Percentiles rank a stretch among this genome's conserved stretches.
Conservation (phyloP, 2,888 invertebrate species). For the Drosophila yooni region DNA sequence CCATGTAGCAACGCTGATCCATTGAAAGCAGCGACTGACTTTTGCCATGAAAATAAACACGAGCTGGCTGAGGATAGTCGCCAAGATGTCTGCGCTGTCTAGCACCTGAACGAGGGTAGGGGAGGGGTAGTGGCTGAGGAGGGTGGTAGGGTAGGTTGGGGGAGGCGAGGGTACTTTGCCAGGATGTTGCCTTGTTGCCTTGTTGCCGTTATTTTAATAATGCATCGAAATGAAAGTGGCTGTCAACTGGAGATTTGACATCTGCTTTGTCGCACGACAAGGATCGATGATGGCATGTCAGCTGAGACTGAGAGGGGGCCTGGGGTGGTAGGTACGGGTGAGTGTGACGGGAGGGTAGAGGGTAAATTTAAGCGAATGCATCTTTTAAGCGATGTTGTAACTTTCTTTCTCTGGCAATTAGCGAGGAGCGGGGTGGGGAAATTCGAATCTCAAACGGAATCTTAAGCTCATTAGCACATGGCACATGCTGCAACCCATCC, state of each 20-base stretch:
- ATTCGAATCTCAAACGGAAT: slow-evolving; percentile 15
- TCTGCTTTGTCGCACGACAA: slow-evolving; percentile 78
- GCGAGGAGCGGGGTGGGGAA: slow-evolving; percentile 7
- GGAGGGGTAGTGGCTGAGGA: too few species aligned
- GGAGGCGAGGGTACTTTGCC: slow-evolving; percentile 49
- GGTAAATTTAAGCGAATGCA: not conserved
- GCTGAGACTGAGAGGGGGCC: slow-evolving; percentile 17
- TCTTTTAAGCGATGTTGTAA: not conserved
- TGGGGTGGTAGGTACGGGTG: not conserved
- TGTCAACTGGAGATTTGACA: slow-evolving; percentile 80
- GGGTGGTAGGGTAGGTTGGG: not conserved
- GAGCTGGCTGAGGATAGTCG: slow-evolving; percentile 66
- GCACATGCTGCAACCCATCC: slow-evolving; percentile 17
- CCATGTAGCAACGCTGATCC: not conserved
- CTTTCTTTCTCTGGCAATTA: slow-evolving; percentile 51
- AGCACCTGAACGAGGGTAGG: slow-evolving; percentile 52
- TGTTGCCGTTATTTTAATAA: slow-evolving; percentile 77
- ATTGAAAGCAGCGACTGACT: slow-evolving; percentile 53
- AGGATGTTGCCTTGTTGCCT: slow-evolving; percentile 74
- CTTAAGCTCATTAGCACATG: slow-evolving; percentile 66
- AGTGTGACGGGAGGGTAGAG: not conserved
- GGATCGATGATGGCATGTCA: slow-evolving; percentile 72
- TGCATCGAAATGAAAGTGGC: slow-evolving; percentile 81
- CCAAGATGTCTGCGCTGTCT: slow-evolving; percentile 72
- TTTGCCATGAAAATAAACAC: slow-evolving; percentile 79